Conservation (phyloP, 2,797 vertebrate species). For the Hydrocynus forskahlii region DNA sequence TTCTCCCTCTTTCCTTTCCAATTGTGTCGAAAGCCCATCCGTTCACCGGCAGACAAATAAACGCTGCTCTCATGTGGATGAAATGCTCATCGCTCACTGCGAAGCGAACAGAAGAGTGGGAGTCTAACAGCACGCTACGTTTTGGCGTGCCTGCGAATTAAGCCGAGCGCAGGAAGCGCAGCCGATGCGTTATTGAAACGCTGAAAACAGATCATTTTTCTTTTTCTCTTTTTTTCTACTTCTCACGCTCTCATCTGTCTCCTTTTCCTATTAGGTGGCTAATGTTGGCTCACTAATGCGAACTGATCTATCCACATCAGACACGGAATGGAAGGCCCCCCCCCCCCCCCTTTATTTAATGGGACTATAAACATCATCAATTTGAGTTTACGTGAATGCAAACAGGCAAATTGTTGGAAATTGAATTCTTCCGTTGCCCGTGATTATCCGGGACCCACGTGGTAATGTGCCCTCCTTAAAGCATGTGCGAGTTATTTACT, state of each 20-base stretch:
- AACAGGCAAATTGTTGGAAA: constrained; percentile 36
- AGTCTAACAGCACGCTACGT: constrained; percentile 17
- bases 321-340: constrained; percentile 52
- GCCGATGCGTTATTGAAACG: constrained; percentile 23
- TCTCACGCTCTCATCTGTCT: constrained; percentile 48
- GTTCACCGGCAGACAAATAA: background rate
- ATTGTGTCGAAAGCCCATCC: background rate
- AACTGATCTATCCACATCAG: constrained; percentile 56
- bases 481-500: constrained; percentile 5
- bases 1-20: background rate
- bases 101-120: constrained; percentile 37
- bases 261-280: constrained; percentile 52
- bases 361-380: constrained; percentile 53
- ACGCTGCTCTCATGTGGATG: constrained; percentile 11
- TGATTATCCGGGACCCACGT: constrained; percentile 20
- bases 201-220: constrained; percentile 41
- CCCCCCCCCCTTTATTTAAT: constrained; percentile 46
- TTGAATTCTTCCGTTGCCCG: constrained; percentile 7
- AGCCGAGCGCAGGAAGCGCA: background rate
- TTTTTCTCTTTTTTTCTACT: constrained; percentile 42
- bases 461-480: constrained; percentile 16
- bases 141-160: constrained; percentile 30
- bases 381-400: constrained; percentile 47
- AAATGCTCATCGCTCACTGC: constrained; percentile 33
- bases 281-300: constrained; percentile 57